Base-by-base conservation (phyloP, 1,140 invertebrate genomes). In the Centruroides sculpturatus region DNA sequence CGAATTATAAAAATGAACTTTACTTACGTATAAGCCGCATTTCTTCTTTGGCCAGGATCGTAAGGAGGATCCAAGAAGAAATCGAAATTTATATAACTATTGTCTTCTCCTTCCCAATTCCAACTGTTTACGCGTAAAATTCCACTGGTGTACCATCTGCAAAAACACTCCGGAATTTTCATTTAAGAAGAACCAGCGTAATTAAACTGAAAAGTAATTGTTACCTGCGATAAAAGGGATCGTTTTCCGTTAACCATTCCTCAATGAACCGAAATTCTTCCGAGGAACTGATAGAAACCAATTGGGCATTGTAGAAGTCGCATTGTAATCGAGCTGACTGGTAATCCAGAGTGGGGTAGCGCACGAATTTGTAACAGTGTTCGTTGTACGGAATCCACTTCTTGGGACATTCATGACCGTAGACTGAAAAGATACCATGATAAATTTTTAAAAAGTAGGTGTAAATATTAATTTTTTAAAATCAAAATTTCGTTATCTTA, bases 201-300 rank as follows among this genome's bases (percentile, higher is more conserved):
- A 23, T 23, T 23, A 23, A 23, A 23, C 23, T 6, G 41, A 52
- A 59, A 51, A 4, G 51, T 34, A 50, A 0, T 6, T n/a, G 13
- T 35, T 59, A 60, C 63, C 60, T 79, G 55, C 85, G 78, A 71
- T 89, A 86, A 63, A 89, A 85, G 35, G 88, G 89, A 76, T 94
- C 89, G 66, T 86, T 79, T 68, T 80, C 76, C 66, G 85, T 80
- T 6, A 96, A 74, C 67, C 88, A 82, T 62, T 86, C 79, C 3
- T 89, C 77, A 11, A 94, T 75, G 71, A 92, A 93, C 0, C 83
- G 80, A 78, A 94, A 89, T 70, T 95, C 89, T 59, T 93, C 90
- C 5, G 85, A 73, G 55, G 77, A 83, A 70, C 86, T 87, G 8
- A 94, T 79, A 63, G 85, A 83, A 1, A 87, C 75, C 47, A 96